phyloP scores from a whole-genome alignment of 2,797 vertebrate species.

The Mus caroli region DNA sequence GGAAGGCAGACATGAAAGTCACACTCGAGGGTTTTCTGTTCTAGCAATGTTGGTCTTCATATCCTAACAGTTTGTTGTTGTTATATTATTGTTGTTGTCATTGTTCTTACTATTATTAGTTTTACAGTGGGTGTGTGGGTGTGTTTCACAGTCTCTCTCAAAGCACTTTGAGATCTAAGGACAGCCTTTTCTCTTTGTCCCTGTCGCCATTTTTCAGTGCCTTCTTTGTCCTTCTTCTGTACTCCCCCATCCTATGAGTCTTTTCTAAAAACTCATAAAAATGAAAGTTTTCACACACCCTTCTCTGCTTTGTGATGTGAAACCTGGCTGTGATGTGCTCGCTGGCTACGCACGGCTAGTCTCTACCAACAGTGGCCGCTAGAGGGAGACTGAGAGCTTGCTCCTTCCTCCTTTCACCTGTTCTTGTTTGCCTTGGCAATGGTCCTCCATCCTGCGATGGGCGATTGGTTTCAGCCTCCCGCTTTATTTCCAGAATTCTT shows the following conservation, averaged over 20 bases:
- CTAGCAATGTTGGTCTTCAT: background rate
- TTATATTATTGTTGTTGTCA: background rate
- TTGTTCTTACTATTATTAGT: no score
- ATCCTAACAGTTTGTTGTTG: background rate
- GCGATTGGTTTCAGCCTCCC: background rate
- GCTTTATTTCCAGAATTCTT: background rate
- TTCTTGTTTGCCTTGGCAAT: background rate
- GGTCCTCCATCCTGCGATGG: background rate
- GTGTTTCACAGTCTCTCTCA: background rate
- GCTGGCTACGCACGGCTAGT: background rate
- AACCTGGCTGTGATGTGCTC: no score
- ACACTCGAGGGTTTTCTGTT: background rate
- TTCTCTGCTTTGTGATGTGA: background rate
- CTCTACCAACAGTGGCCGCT: background rate
- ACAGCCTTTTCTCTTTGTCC: background rate
- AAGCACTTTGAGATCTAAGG: background rate
- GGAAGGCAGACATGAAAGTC: background rate
- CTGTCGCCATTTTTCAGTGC: background rate
- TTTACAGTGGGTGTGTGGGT: background rate
- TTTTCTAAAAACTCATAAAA: constrained; percentile 23
- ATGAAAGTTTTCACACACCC: background rate
- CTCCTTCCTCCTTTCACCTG: background rate
- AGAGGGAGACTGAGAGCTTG: constrained; percentile 11
- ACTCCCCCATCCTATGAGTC: background rate
- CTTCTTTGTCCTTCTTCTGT: background rate